A percentile compares a stretch with the other conserved stretches of the same genome.
Evolutionary conservation across 2,113 vertebrate genomes (phyloP).

Genomic region (Atlantisia rogersi): DNA sequence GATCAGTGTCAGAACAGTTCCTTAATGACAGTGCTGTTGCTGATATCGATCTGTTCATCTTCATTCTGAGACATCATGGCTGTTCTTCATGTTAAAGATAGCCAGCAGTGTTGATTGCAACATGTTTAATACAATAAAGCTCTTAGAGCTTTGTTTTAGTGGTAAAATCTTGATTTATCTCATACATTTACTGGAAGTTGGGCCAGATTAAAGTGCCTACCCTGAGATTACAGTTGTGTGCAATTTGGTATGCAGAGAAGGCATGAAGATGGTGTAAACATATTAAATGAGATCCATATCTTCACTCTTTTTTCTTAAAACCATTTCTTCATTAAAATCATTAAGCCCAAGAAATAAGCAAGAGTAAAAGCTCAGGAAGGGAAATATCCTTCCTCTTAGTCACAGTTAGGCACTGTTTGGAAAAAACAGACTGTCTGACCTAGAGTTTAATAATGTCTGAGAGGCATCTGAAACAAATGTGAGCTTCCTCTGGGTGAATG

Average conservation of each 20-base stretch:
- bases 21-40: neutral
- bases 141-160: neutral
- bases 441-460: constrained; percentile 2
- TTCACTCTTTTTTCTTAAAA: neutral
- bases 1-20: neutral
- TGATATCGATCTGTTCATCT: neutral
- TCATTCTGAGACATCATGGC: neutral
- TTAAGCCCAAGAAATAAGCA: neutral
- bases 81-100: neutral
- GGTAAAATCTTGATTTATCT: neutral
- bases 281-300: neutral
- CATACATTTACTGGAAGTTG: neutral
- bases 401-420: neutral
- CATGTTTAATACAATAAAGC: neutral
- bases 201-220: neutral
- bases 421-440: neutral
- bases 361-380: neutral
- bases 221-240: neutral
- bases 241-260: neutral
- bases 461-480: neutral
- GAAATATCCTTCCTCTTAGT: neutral
- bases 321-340: neutral
- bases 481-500: neutral
- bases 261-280: neutral
- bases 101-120: neutral